Conservation (phyloP, 2,113 vertebrate genomes). For the Gavia stellata region DNA sequence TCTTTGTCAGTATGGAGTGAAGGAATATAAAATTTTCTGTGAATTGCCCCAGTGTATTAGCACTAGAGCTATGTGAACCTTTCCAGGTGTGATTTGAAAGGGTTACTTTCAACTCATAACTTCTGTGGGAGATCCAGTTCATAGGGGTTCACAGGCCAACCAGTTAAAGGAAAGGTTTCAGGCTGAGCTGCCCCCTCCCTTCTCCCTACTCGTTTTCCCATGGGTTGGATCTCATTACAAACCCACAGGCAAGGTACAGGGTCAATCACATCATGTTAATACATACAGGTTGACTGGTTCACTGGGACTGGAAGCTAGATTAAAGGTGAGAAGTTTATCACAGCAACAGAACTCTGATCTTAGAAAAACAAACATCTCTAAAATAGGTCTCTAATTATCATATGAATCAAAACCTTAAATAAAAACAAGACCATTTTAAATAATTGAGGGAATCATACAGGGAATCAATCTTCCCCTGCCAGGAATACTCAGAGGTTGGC, state of each 20-base stretch:
- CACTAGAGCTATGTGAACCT: not conserved
- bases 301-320: constrained; percentile 17
- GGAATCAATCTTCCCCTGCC: constrained; percentile 52
- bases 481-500: constrained; percentile 27
- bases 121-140: constrained; percentile 9
- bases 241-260: constrained; percentile 49
- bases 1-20: constrained; percentile 18
- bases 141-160: constrained; percentile 42
- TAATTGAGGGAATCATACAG: constrained; percentile 44
- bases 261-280: constrained; percentile 61
- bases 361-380: constrained; percentile 25
- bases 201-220: not conserved
- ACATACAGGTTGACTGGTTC: constrained; percentile 47
- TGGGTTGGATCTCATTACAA: constrained; percentile 47
- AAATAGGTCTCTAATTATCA: constrained; percentile 27
- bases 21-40: constrained; percentile 21
- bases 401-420: constrained; percentile 54
- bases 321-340: constrained; percentile 52
- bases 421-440: constrained; percentile 51
- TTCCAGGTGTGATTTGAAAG: constrained; percentile 52
- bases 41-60: constrained; percentile 26
- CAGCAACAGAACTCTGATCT: constrained; percentile 36
- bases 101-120: constrained; percentile 18
- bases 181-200: not conserved
- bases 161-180: constrained; percentile 38